Conservation (phyloP, 92 coral and sea anemone genomes). For the Porites lobata region DNA sequence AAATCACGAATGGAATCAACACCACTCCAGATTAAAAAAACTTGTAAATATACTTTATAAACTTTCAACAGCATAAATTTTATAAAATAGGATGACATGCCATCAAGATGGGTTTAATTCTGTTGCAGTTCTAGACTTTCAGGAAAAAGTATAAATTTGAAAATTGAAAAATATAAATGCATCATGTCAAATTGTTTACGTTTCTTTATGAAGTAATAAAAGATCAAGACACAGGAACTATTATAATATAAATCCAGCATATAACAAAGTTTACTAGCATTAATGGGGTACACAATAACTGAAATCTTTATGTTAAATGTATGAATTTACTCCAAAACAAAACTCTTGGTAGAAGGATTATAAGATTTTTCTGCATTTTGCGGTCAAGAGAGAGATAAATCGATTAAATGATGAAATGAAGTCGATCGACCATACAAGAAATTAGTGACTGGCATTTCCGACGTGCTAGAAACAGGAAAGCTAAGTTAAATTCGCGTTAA, state of each 20-base stretch:
- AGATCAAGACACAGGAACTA: not conserved
- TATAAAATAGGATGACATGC: not conserved
- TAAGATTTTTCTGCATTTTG: not conserved
- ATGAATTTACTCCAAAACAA: not conserved
- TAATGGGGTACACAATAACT: not conserved
- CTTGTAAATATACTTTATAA: not conserved
- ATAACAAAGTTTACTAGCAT: not conserved
- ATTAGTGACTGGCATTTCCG: constrained; percentile 28
- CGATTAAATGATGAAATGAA: constrained; percentile 12
- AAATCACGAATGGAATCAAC: not conserved
- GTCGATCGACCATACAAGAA: constrained; percentile 13
- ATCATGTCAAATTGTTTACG: constrained; percentile 26
- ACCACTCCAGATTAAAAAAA: not conserved
- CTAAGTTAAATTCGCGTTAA: not conserved
- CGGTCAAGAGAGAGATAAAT: not conserved
- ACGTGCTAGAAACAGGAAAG: not conserved
- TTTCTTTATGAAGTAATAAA: not conserved
- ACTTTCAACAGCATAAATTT: not conserved
- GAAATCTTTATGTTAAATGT: not conserved
- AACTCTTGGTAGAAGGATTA: not conserved
- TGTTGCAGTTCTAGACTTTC: not conserved
- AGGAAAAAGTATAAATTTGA: not conserved
- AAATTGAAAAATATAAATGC: not conserved
- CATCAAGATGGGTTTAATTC: not conserved
- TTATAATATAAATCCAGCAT: not conserved